Evolutionary conservation across 1,140 invertebrate genomes (phyloP).

Genomic region (Euglossa dilemma): DNA sequence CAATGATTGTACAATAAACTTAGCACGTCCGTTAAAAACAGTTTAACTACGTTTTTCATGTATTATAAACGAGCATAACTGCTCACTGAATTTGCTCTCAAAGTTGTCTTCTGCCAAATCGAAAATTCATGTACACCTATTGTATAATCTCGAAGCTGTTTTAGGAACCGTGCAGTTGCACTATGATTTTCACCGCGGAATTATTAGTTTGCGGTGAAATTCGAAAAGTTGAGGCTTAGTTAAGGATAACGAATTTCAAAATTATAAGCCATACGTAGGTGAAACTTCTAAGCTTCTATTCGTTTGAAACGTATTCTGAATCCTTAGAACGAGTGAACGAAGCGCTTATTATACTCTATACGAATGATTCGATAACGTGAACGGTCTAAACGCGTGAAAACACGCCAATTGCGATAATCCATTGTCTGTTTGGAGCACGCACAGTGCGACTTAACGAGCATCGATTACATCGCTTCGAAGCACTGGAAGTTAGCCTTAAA

Average conservation of each 20-base stretch:
- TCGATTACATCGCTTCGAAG: not conserved
- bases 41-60: not conserved
- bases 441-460: not conserved
- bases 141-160: slow-evolving; percentile 12
- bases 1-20: no score
- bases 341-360: no score
- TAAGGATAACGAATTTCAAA: slow-evolving; percentile 1
- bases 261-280: not conserved
- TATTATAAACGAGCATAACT: not conserved
- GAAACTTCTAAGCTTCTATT: not conserved
- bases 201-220: slow-evolving; percentile 28
- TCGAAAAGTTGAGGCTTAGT: slow-evolving; percentile 2
- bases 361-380: no score
- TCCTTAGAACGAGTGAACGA: no score
- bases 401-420: no score
- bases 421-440: no score
- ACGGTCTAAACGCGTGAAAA: no score
- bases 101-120: slow-evolving; percentile 1
- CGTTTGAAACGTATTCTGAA: not conserved
- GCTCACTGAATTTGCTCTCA: not conserved
- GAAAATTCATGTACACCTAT: slow-evolving; percentile 26
- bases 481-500: not conserved
- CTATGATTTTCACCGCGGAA: slow-evolving; percentile 16
- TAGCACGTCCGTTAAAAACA: no score
- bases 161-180: slow-evolving; percentile 10